Base-by-base conservation (phyloP, 2,888 invertebrate species). In the Crioceris asparagi region DNA sequence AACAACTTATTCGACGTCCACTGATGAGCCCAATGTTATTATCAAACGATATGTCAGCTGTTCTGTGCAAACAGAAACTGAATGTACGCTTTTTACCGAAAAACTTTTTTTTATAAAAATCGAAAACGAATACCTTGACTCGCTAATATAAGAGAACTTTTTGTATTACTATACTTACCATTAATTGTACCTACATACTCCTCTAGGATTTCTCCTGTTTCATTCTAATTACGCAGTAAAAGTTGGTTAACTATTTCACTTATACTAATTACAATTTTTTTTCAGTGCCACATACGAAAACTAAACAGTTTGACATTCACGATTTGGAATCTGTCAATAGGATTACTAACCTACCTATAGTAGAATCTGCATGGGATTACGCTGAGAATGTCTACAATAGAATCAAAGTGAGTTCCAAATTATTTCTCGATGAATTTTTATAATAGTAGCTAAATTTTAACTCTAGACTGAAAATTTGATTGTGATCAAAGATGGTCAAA, bases 341-440 rank as follows among this genome's bases (percentile, higher is more conserved):
- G 46, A 77, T 91, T 29, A 74, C 78, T 8, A 79, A 77, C 47
- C 74, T 91, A 32, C 91, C 91, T 0, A 75, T 91, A 38, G 79
- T 91, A n/a, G 85, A 81, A 57, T 75, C 79, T 23, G 75, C 87
- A 29, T 75, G 83, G 52, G 75, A 71, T 36, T 78, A 80, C 40
- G 85, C 83, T 1, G 80, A 79, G 55, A 75, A 74, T 53, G 65
- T 85, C 35, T 91, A 91, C 59, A 68, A 67, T 41, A 79, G 66
- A 57, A 77, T 91, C 33, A 87, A 86, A 71, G 85, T 83, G 62
- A 46, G 33, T 29, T 16, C n/a, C n/a, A n/a, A n/a, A n/a, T n/a
- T n/a, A n/a, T n/a, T n/a, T n/a, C 2, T n/a, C 18, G 11, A 19
- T 32, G n/a, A n/a, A n/a, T n/a, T n/a, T n/a, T 15, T 16, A 21